phyloP scores from a whole-genome alignment of 2,888 invertebrate species.

The Trypoxylon attenuatum region DNA sequence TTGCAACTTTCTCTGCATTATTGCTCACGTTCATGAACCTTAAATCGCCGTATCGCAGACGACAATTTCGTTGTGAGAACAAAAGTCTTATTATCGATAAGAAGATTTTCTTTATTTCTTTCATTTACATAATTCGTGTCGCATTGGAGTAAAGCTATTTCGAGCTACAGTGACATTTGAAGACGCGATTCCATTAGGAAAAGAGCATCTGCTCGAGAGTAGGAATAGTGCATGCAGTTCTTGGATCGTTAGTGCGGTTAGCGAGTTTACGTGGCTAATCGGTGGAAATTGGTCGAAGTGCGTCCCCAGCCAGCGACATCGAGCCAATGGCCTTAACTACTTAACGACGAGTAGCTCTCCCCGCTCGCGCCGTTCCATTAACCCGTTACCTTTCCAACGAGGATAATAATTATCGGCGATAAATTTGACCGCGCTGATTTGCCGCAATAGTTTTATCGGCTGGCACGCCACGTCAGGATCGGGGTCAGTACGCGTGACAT shows the following conservation, averaged over 20 bases:
- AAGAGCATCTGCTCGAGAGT: not conserved
- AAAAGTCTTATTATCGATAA: no score
- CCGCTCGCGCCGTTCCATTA: slow-evolving; percentile 42
- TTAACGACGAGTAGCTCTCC: slow-evolving; percentile 42
- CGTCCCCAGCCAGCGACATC: slow-evolving; percentile 26
- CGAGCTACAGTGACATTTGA: no score
- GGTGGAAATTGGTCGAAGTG: slow-evolving; percentile 36
- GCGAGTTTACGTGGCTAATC: slow-evolving; percentile 40
- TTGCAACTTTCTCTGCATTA: no score
- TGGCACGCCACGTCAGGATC: slow-evolving; percentile 10
- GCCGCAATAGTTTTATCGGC: slow-evolving; percentile 16
- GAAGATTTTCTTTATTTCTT: no score
- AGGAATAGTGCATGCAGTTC: not conserved
- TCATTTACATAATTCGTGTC: no score
- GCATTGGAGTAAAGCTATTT: no score
- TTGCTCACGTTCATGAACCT: no score
- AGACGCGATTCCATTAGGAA: no score
- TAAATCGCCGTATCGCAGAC: no score
- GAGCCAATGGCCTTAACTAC: slow-evolving; percentile 53
- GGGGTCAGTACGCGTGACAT: not conserved
- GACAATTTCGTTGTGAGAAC: no score
- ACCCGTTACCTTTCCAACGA: slow-evolving; percentile 33
- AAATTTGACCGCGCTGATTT: slow-evolving; percentile 51
- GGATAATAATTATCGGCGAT: slow-evolving; percentile 53
- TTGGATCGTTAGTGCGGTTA: slow-evolving; percentile 4